Conservation (phyloP, 2,113 vertebrate genomes). For the Prochilodus magdalenae region DNA sequence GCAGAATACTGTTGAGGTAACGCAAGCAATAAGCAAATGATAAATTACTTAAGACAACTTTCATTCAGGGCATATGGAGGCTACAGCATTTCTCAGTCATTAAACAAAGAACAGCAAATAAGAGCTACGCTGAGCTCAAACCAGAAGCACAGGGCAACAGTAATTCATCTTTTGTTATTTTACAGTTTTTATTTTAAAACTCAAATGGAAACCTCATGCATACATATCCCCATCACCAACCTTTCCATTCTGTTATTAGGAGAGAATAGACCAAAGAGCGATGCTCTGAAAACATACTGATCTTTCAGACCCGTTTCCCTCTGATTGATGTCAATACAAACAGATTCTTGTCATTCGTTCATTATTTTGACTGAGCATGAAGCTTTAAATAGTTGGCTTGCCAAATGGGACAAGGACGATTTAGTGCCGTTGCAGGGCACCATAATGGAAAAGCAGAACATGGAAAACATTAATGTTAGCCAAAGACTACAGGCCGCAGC, state of each 20-base stretch:
- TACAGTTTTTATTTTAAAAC: neutral
- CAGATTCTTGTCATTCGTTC: slow-evolving; percentile 12
- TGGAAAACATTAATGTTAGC: slow-evolving; percentile 35
- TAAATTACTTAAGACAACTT: slow-evolving; percentile 1
- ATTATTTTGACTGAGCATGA: slow-evolving; percentile 33
- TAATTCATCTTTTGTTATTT: neutral
- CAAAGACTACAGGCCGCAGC: slow-evolving; percentile 44
- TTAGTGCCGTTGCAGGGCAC: slow-evolving; percentile 37
- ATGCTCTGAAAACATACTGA: neutral
- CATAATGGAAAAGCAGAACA: slow-evolving; percentile 45
- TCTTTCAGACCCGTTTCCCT: neutral
- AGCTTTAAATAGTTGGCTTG: slow-evolving; percentile 40
- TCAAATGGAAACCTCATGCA: neutral
- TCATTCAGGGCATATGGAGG: neutral
- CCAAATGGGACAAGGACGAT: slow-evolving; percentile 33
- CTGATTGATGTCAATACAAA: slow-evolving; percentile 21
- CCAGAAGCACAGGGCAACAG: neutral
- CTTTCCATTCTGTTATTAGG: neutral
- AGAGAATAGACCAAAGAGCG: neutral
- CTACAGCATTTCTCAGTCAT: neutral
- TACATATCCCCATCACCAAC: neutral
- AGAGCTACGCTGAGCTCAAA: neutral
- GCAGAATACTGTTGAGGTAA: neutral
- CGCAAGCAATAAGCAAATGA: slow-evolving; percentile 16
- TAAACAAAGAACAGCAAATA: neutral